These are phyloP conservation scores for Morelia viridis DNA, from an alignment of 2,797 vertebrate genomes.

Conservation along the genomic window DNA sequence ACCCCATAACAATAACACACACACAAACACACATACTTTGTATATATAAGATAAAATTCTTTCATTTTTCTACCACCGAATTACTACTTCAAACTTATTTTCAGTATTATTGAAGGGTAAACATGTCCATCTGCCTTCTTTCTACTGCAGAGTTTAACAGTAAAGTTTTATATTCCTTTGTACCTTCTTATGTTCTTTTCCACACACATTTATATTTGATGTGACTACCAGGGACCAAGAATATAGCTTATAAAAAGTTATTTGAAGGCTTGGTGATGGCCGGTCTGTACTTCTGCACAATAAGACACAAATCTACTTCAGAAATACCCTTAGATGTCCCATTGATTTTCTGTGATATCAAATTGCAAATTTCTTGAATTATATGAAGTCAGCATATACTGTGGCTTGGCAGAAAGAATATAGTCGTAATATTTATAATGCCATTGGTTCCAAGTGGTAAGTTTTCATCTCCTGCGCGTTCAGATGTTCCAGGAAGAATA, in stretches of 20 bases:
- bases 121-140: neutral
- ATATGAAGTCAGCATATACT: neutral
- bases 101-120: neutral
- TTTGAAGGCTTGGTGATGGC: neutral
- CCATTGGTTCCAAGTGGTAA: neutral
- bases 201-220: neutral
- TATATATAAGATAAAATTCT: neutral
- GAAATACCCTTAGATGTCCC: neutral
- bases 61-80: neutral
- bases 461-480: neutral
- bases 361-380: neutral
- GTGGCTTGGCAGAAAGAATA: neutral
- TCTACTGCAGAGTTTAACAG: neutral
- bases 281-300: neutral
- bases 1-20: neutral
- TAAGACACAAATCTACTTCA: neutral
- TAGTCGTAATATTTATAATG: neutral
- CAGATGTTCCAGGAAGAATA: neutral
- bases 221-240: no score
- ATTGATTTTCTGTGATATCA: conserved; percentile 7
- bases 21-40: neutral
- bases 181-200: neutral
- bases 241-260: neutral
- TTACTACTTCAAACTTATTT: neutral
- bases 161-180: neutral